These are phyloP conservation scores for Okamejei kenojei DNA, from an alignment of 2,797 vertebrate genomes.

Conservation along the genomic window DNA sequence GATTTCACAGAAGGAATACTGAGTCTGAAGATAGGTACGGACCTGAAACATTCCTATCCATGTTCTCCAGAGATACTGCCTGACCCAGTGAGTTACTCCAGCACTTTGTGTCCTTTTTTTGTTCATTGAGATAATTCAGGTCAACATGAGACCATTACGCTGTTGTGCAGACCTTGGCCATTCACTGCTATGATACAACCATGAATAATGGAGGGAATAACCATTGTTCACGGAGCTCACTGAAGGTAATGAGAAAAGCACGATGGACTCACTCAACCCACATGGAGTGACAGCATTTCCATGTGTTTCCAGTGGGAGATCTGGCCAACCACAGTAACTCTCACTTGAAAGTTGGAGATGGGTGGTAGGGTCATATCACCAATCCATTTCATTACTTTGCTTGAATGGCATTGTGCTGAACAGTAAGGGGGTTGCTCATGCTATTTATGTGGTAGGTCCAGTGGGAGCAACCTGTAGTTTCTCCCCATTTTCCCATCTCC, in stretches of 20 bases:
- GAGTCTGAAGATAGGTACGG: no score
- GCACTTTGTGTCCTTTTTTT: no score
- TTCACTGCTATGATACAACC: background rate
- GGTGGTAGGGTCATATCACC: background rate
- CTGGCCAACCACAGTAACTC: background rate
- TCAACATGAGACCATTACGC: background rate
- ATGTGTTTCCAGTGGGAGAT: background rate
- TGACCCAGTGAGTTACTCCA: no score
- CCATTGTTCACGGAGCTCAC: background rate
- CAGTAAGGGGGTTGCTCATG: background rate
- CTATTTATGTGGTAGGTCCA: background rate
- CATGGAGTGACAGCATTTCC: background rate
- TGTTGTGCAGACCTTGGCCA: background rate
- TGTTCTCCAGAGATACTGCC: no score
- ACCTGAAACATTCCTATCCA: no score
- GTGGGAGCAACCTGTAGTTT: background rate
- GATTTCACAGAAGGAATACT: background rate
- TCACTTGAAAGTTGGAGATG: background rate
- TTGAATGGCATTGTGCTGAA: background rate
- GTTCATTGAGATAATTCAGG: background rate
- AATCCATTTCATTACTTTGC: background rate
- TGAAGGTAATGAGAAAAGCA: background rate
- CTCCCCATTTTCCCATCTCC: background rate
- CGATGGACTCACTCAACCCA: background rate
- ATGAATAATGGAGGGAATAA: background rate